phyloP scores from a whole-genome alignment of 2,888 invertebrate species.

The Conops quadrifasciatus region DNA sequence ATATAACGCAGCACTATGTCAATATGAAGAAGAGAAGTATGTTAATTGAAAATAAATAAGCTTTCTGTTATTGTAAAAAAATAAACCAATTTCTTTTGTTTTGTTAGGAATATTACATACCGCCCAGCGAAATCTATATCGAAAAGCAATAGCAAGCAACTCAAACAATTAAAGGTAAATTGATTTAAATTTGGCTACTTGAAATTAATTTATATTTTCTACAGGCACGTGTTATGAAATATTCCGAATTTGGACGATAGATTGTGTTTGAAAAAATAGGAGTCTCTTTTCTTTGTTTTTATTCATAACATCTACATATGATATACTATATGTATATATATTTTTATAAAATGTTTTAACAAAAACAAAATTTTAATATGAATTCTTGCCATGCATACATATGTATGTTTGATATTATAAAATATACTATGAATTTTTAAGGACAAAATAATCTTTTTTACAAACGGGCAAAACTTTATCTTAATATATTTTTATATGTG shows the following conservation, averaged over 20 bases:
- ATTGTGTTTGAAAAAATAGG: not conserved
- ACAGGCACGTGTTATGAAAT: constrained; percentile 39
- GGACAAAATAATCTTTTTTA: too few relatives aligned
- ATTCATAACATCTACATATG: not conserved
- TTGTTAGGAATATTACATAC: constrained; percentile 36
- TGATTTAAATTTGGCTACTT: not conserved
- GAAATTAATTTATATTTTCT: not conserved
- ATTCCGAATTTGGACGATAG: constrained; percentile 34
- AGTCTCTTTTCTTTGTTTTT: not conserved
- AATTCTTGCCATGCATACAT: not conserved
- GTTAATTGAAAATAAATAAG: not conserved
- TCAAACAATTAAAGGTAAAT: constrained; percentile 39
- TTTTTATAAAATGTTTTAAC: constrained; percentile 21
- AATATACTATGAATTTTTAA: too few relatives aligned
- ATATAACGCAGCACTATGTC: constrained; percentile 17
- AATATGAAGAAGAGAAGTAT: constrained; percentile 30
- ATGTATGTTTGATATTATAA: not conserved
- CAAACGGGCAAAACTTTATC: too few relatives aligned
- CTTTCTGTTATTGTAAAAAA: not conserved
- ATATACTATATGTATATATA: constrained; percentile 18
- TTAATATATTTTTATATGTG: too few relatives aligned
- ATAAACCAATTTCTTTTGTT: not conserved
- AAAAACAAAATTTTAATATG: not conserved
- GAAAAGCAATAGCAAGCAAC: constrained; percentile 36
- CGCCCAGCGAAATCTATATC: constrained; percentile 29